Evolutionary conservation across 2,888 invertebrate genomes (phyloP), one percentile per base, ranked within the genome.

Genomic region (Drosophila flavopinicola): DNA sequence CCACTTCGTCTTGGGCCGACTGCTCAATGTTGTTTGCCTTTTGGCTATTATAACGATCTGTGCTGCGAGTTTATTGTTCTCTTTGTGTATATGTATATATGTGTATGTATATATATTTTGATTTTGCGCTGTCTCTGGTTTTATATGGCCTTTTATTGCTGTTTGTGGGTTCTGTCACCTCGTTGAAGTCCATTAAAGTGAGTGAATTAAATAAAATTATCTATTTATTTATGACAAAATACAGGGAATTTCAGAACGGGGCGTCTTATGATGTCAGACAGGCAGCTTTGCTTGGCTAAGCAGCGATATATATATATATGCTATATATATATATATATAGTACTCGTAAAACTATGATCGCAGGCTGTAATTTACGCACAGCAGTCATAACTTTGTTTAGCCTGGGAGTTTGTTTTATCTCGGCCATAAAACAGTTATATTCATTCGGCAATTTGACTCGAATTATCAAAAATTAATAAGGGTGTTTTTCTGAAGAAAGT

Each of bases 201-300:
- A 75, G 72, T 82, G 69, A 72, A 82, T 85, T 85, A 83, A 82
- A 72, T 42, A 47, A 83, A 87, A 87, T 80, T 80, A 80, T 70
- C 37, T 47, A 69, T 74, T 41, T 42, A 63, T 75, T 60, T 66
- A n/a, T 70, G 52, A 64, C 52, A 60, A 58, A 51, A 56, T 25
- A 33, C n/a, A 13, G 38, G 56, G 32, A 44, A 37, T 49, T 41
- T 57, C 47, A 27, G 41, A 33, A 48, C 58, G 59, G 57, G 66
- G 49, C 23, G 59, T 58, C 59, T 9, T 27, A 64, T 75, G 75
- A 75, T 73, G 64, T 75, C 74, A 75, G 51, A 44, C 13, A 25
- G 6, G 24, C 10, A 4, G 20, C 9, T 48, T 29, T 27, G 63
- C 48, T 13, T 33, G 30, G 32, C 27, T 25, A 23, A 15, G 30